These are phyloP conservation scores for Hemaris fuciformis DNA, from an alignment of 2,888 invertebrate species.

Conservation along the genomic window DNA sequence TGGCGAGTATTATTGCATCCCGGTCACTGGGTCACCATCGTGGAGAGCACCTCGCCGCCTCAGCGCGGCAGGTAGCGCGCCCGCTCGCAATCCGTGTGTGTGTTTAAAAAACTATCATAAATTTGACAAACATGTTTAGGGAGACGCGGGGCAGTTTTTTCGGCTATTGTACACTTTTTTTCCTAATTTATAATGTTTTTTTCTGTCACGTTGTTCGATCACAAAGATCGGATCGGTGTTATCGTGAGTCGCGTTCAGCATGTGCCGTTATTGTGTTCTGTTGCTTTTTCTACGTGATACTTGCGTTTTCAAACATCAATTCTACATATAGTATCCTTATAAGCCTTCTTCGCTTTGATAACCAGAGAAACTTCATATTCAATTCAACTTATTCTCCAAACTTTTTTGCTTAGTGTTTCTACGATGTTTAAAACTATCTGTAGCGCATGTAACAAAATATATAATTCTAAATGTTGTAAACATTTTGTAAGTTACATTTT, in stretches of 20 bases:
- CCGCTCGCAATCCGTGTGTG: slow-evolving; percentile 5
- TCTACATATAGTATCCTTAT: not conserved
- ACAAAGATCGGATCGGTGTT: not conserved
- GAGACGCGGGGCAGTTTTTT: slow-evolving; percentile 4
- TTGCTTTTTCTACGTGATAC: not conserved
- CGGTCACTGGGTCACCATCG: slow-evolving; percentile 54
- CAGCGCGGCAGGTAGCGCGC: not conserved
- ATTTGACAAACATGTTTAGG: slow-evolving; percentile 6
- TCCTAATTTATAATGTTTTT: slow-evolving; percentile 1
- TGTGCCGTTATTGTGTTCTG: not conserved
- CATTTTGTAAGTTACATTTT: not conserved
- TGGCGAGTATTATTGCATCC: slow-evolving; percentile 66
- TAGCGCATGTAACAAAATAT: too few species aligned
- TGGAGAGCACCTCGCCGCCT: slow-evolving; percentile 10
- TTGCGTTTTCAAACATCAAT: not conserved
- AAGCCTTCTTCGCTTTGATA: too few species aligned
- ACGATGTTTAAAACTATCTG: not conserved
- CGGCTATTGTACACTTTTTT: slow-evolving; percentile 1
- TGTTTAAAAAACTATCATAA: not conserved
- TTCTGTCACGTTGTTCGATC: not conserved
- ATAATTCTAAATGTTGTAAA: not conserved
- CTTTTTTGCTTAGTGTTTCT: not conserved
- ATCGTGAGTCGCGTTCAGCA: slow-evolving; percentile 1
- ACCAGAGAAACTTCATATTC: too few species aligned
- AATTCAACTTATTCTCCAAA: too few species aligned